Evolutionary conservation across 2,797 vertebrate genomes (phyloP), one percentile per base, ranked within the genome.

Genomic region (Phrynocephalus forsythii): DNA sequence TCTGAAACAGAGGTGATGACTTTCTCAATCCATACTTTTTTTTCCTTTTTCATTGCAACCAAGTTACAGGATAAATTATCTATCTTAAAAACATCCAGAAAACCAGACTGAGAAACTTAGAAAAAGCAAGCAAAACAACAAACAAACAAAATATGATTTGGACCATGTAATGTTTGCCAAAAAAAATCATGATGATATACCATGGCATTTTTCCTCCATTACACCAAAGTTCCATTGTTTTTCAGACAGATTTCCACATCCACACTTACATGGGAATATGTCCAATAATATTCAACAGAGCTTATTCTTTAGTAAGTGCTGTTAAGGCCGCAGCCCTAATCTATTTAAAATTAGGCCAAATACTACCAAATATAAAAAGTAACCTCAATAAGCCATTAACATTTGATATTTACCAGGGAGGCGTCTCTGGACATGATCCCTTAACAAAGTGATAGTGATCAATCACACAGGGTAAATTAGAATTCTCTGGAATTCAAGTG

Each of bases 351-450:
- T 86, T 90, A 91, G 88, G 80, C 86, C 90, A 92, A 89, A 90
- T 87, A 90, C 73, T 81, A 86, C 76, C 60, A 87, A 33, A 90
- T 2, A 1, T 48, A 90, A 88, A 93, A 92, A 92, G 87, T 93
- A 92, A 88, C 79, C 24, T 60, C 76, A 80, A 81, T 6, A 84
- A 33, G 85, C 60, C 10, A 30, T 44, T 72, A 50, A 77, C 52
- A 67, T 67, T 71, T 56, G 13, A 69, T 44, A 75, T 50, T 85
- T 82, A 82, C 68, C 69, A 81, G 22, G 30, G 30, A 24, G 4
- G 78, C 44, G 11, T 16, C 18, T 67, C 1, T 33, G 30, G 73
- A 28, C 44, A 26, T 68, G 26, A 16, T 6, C 0, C 28, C 60
- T 15, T 63, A 63, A 63, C 18, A 63, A 63, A 63, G 20, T 63